These are phyloP conservation scores for Calyptomena viridis DNA, from an alignment of 2,113 vertebrate species.

Conservation along the genomic window DNA sequence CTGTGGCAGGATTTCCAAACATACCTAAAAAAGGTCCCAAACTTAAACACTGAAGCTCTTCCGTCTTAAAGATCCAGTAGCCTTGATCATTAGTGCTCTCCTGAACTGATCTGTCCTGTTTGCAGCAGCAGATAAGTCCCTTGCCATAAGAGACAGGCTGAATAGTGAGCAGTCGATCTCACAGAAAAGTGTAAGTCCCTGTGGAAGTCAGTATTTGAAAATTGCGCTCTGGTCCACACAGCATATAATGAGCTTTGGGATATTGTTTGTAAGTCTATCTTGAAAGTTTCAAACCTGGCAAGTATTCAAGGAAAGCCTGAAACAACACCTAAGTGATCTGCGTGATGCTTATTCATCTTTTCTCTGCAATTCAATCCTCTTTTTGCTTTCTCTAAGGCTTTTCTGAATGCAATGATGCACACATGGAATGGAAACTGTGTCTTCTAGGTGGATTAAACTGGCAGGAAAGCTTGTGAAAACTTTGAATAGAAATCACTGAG, in stretches of 20 bases:
- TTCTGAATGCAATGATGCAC: background rate
- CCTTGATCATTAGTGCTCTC: background rate
- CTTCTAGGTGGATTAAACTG: conserved; percentile 27
- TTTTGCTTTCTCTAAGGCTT: background rate
- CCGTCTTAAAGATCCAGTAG: background rate
- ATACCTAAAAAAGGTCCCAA: background rate
- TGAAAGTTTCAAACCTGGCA: conserved; percentile 19
- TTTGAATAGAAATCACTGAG: background rate
- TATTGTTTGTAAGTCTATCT: background rate
- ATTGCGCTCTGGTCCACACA: background rate
- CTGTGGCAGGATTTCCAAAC: background rate
- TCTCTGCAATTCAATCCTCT: background rate
- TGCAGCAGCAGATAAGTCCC: background rate
- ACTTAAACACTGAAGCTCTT: background rate
- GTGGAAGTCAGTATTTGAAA: background rate
- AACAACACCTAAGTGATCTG: background rate
- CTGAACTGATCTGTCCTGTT: background rate
- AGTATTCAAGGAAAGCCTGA: conserved; percentile 23
- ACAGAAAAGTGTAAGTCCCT: background rate
- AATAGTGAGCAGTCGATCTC: background rate
- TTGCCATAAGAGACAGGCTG: background rate
- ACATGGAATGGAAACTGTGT: background rate
- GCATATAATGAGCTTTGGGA: background rate
- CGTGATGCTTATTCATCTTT: conserved; percentile 1
- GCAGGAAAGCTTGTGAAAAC: background rate